phyloP scores from a whole-genome alignment of 1,140 invertebrate species.

The Olivierus martensii region DNA sequence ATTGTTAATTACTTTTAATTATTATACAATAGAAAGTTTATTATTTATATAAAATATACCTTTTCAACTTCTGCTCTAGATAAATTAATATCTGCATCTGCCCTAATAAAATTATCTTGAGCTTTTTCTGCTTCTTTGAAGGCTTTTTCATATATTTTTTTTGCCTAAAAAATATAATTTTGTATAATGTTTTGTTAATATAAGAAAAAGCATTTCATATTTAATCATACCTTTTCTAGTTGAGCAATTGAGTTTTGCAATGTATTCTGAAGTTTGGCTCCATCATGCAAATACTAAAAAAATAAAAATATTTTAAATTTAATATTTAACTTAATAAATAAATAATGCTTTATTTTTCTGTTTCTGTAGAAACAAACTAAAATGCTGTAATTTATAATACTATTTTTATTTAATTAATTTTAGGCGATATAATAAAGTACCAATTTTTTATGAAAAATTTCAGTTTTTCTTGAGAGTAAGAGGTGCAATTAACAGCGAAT shows the following conservation, averaged over 20 bases:
- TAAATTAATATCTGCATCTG: constrained; percentile 87
- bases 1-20: no score
- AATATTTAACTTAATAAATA: not conserved
- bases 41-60: constrained; percentile 20
- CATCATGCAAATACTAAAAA: constrained; percentile 56
- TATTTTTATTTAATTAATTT: no score
- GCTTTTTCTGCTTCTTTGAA: constrained; percentile 79
- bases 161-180: constrained; percentile 32
- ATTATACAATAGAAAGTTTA: no score
- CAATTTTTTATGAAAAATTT: no score
- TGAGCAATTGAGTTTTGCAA: constrained; percentile 56
- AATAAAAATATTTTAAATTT: not conserved
- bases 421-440: no score
- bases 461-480: no score
- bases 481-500: no score
- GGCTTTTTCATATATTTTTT: constrained; percentile 88
- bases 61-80: constrained; percentile 90
- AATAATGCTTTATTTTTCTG: no score
- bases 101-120: constrained; percentile 78
- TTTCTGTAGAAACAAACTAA: no score
- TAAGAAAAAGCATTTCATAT: constrained; percentile 34
- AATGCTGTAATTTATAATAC: no score
- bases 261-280: constrained; percentile 56
- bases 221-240: constrained; percentile 58
- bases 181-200: not conserved